Percentiles rank a stretch among this genome's conserved stretches.
These are phyloP conservation scores for Cyanoliseus patagonus DNA, from an alignment of 2,113 vertebrate species.

Conservation along the genomic window DNA sequence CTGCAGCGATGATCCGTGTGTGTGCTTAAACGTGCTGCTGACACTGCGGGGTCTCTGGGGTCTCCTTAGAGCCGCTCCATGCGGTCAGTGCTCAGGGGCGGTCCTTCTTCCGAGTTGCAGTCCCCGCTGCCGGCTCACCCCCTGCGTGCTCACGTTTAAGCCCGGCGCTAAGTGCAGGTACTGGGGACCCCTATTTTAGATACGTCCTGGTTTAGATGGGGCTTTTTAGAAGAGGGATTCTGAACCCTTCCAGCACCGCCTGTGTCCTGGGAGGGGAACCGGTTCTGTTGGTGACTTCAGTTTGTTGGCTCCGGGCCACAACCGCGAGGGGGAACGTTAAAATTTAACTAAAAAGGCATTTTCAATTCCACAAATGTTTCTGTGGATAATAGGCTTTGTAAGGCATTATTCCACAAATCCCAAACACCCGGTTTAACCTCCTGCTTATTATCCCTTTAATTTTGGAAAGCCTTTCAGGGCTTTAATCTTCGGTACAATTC, in stretches of 20 bases:
- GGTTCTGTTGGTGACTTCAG: rapidly evolving
- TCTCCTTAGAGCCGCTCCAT: background rate
- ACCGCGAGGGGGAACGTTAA: rapidly evolving
- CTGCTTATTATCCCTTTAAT: slow-evolving; percentile 12
- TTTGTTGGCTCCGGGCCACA: rapidly evolving
- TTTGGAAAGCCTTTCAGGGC: background rate
- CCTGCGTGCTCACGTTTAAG: background rate
- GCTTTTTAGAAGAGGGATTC: background rate
- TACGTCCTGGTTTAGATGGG: rapidly evolving
- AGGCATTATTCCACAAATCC: slow-evolving; percentile 1
- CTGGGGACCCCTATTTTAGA: background rate
- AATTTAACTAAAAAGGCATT: background rate
- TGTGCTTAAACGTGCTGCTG: background rate
- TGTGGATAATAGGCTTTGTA: background rate
- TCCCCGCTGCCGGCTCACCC: rapidly evolving
- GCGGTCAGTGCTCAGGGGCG: background rate
- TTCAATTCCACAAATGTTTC: background rate
- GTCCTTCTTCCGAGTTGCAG: background rate
- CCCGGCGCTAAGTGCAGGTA: background rate
- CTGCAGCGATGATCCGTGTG: rapidly evolving
- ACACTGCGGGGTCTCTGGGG: background rate
- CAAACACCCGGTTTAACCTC: background rate
- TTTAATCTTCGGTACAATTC: background rate
- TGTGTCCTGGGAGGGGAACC: rapidly evolving
- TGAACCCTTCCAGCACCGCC: rapidly evolving